Evolutionary conservation across 2,113 vertebrate species (phyloP).

Genomic region (Astatoreochromis straeleni): DNA sequence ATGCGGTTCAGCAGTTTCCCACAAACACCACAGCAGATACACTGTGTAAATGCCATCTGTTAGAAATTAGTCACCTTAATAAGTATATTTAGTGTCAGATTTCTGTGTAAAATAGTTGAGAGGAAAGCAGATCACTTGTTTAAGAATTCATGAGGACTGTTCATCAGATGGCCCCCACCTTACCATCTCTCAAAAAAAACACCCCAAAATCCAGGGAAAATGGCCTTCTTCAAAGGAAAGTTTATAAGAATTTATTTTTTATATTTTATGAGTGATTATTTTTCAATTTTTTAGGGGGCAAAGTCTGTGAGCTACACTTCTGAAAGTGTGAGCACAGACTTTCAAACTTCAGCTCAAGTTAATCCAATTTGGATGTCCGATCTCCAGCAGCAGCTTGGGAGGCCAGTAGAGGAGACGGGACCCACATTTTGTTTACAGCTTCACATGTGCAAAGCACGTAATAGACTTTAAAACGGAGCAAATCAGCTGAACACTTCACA

Average conservation of each 20-base stretch:
- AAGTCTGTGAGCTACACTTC: neutral
- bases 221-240: neutral
- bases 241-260: neutral
- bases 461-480: neutral
- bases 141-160: neutral
- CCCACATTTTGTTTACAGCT: neutral
- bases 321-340: neutral
- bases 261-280: neutral
- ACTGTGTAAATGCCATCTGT: neutral
- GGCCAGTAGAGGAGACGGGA: neutral
- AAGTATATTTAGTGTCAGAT: neutral
- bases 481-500: neutral
- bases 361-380: neutral
- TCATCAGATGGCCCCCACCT: neutral
- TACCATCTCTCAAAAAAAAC: neutral
- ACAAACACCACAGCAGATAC: neutral
- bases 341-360: neutral
- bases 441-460: neutral
- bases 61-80: neutral
- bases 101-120: neutral
- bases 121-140: neutral
- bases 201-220: rapidly evolving
- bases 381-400: neutral
- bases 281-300: neutral
- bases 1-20: neutral